Evolutionary conservation across 2,797 vertebrate genomes (phyloP).

Genomic region (Tragelaphus oryx): DNA sequence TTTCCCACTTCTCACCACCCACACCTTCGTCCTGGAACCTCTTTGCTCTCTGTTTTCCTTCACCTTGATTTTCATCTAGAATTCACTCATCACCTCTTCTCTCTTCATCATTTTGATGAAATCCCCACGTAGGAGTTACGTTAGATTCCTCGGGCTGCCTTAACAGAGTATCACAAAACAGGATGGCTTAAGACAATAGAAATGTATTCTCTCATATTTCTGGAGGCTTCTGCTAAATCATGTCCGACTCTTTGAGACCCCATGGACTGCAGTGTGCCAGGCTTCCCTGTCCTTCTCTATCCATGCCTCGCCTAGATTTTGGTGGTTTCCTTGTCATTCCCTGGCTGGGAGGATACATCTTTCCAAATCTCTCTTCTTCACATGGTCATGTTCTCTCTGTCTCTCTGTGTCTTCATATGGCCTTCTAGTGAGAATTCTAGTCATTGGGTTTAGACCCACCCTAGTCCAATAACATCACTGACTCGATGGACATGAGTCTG

Average conservation of each 20-base stretch:
- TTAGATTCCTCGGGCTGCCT: background rate
- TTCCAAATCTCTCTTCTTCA: background rate
- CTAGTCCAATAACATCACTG: background rate
- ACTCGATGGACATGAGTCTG: background rate
- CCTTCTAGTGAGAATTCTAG: background rate
- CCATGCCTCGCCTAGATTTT: background rate
- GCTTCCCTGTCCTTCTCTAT: background rate
- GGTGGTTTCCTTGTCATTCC: background rate
- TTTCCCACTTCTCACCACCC: fast-evolving
- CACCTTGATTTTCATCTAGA: background rate
- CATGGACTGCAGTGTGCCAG: background rate
- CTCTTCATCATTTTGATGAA: background rate
- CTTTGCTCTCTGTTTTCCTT: background rate
- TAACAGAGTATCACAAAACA: background rate
- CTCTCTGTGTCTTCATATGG: background rate
- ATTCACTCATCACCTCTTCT: background rate
- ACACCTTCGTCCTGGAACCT: background rate
- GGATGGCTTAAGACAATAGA: background rate
- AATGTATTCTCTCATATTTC: background rate
- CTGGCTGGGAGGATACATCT: background rate
- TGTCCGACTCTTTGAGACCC: background rate
- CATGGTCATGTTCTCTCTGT: background rate
- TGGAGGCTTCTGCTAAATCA: background rate
- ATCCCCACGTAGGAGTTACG: background rate
- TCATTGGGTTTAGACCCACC: background rate